Evolutionary conservation across 2,888 invertebrate species (phyloP).

Genomic region (Agriotes lineatus): DNA sequence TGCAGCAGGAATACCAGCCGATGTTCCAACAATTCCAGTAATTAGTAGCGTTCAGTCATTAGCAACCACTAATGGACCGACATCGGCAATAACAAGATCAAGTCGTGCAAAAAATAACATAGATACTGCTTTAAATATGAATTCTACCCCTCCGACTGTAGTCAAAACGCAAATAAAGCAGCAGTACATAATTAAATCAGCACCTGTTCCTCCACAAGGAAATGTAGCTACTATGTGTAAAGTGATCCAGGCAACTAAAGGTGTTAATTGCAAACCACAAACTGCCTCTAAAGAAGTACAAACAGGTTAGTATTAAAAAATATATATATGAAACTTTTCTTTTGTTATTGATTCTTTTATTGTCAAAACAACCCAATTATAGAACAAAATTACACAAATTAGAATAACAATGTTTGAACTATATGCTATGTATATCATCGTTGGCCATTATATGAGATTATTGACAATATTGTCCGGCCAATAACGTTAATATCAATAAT

Average conservation of each 20-base stretch:
- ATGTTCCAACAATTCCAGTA: slow-evolving; percentile 70
- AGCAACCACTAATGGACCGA: slow-evolving; percentile 63
- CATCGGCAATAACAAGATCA: slow-evolving; percentile 42
- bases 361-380: no score
- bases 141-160: slow-evolving; percentile 64
- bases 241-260: slow-evolving; percentile 80
- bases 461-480: no score
- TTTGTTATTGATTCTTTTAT: no score
- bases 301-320: slow-evolving; percentile 66
- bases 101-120: slow-evolving; percentile 56
- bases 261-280: slow-evolving; percentile 80
- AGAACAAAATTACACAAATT: no score
- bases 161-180: slow-evolving; percentile 73
- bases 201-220: slow-evolving; percentile 78
- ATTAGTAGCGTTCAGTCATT: slow-evolving; percentile 81
- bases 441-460: no score
- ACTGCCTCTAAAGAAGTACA: slow-evolving; percentile 76
- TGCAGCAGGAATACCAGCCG: slow-evolving; percentile 34
- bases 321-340: neutral
- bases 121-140: slow-evolving; percentile 59
- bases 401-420: no score
- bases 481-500: no score
- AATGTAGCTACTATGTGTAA: slow-evolving; percentile 86
- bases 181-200: slow-evolving; percentile 84
- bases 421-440: no score